These are phyloP conservation scores for Chloebia gouldiae DNA, from an alignment of 2,113 vertebrate species.

Conservation along the genomic window DNA sequence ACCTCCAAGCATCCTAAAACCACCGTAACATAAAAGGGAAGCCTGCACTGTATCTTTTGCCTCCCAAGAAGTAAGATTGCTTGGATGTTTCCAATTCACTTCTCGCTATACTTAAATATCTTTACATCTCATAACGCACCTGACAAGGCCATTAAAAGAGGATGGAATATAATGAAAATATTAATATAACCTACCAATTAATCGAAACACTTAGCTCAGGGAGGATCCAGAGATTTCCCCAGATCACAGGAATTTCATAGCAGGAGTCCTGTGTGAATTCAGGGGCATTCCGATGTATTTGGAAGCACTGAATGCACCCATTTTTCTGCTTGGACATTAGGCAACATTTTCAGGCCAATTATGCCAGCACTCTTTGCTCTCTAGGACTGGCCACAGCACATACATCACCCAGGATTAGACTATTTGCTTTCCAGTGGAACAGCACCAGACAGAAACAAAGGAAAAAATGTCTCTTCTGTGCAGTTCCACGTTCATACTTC, in stretches of 20 bases:
- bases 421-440: not conserved
- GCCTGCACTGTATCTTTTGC: not conserved
- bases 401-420: not conserved
- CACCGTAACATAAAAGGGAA: not conserved
- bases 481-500: not conserved
- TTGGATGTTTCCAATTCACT: not conserved
- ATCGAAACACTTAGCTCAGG: not conserved
- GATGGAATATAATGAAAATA: not conserved
- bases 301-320: fast-evolving
- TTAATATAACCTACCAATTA: not conserved
- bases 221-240: not conserved
- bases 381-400: not conserved
- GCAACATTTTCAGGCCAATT: not conserved
- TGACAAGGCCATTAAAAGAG: not conserved
- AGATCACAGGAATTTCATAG: not conserved
- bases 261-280: not conserved
- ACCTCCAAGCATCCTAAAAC: not conserved
- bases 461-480: not conserved
- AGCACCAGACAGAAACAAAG: not conserved
- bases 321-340: not conserved
- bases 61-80: not conserved
- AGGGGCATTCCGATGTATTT: not conserved
- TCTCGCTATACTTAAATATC: not conserved
- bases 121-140: not conserved
- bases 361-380: not conserved